Evolutionary conservation across 2,888 invertebrate species (phyloP).

Genomic region (Hetaerina titia): DNA sequence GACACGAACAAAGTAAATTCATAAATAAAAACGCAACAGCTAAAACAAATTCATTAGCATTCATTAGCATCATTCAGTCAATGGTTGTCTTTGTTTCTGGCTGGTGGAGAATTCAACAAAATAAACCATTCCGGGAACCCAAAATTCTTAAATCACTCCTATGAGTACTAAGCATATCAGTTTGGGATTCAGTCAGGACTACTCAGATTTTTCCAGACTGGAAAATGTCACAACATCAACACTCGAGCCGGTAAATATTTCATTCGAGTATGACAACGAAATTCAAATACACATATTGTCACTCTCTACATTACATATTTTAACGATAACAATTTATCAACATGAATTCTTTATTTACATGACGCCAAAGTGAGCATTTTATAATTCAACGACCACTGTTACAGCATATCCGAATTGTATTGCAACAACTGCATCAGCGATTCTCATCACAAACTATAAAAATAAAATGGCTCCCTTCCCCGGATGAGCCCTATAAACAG

Average conservation of each 20-base stretch:
- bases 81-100: not conserved
- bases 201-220: constrained; percentile 44
- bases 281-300: not conserved
- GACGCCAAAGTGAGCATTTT: not conserved
- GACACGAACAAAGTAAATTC: too few relatives aligned
- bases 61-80: too few relatives aligned
- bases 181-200: constrained; percentile 37
- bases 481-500: constrained; percentile 68
- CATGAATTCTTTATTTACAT: not conserved
- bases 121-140: not conserved
- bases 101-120: not conserved
- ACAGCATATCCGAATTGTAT: not conserved
- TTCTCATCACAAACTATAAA: constrained; percentile 66
- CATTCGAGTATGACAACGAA: constrained; percentile 39
- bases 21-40: too few relatives aligned
- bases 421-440: constrained; percentile 38
- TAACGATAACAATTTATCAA: not conserved
- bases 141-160: not conserved
- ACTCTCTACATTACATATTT: not conserved
- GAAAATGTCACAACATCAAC: constrained; percentile 1
- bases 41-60: too few relatives aligned
- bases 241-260: constrained; percentile 58
- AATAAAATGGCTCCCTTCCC: constrained; percentile 56
- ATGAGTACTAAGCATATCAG: too few relatives aligned
- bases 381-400: not conserved